These are phyloP conservation scores for Nasonia vitripennis DNA, from an alignment of 1,140 invertebrate species.

Conservation along the genomic window DNA sequence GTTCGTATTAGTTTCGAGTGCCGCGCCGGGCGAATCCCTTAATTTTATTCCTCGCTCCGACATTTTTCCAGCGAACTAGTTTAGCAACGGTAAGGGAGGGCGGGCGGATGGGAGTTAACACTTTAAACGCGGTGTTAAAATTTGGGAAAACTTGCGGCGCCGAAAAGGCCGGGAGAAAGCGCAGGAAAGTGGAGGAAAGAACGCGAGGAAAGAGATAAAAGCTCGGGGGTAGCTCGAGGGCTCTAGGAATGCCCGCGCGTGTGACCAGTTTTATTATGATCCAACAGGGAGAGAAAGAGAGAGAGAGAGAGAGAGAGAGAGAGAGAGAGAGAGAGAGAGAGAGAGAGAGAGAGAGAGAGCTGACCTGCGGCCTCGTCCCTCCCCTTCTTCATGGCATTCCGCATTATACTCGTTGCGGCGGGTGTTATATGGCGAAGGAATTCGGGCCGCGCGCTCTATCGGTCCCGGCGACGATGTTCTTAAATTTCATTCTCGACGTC, in stretches of 20 bases:
- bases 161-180: neutral
- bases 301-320: neutral
- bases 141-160: neutral
- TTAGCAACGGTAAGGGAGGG: neutral
- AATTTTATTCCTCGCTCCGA: neutral
- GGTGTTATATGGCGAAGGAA: constrained; percentile 15
- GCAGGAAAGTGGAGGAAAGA: neutral
- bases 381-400: constrained; percentile 39
- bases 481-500: constrained; percentile 36
- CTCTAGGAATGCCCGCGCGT: neutral
- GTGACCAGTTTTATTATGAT: constrained; percentile 44
- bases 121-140: neutral
- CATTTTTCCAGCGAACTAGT: neutral
- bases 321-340: neutral
- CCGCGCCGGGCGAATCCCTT: neutral
- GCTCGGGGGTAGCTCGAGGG: neutral
- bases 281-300: neutral
- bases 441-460: constrained; percentile 3
- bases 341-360: neutral
- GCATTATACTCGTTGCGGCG: neutral
- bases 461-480: constrained; percentile 10
- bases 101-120: neutral
- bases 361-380: constrained; percentile 10
- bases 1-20: neutral
- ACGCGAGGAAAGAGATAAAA: neutral